Base-by-base conservation (phyloP, 2,113 vertebrate species). In the Dipodomys spectabilis region DNA sequence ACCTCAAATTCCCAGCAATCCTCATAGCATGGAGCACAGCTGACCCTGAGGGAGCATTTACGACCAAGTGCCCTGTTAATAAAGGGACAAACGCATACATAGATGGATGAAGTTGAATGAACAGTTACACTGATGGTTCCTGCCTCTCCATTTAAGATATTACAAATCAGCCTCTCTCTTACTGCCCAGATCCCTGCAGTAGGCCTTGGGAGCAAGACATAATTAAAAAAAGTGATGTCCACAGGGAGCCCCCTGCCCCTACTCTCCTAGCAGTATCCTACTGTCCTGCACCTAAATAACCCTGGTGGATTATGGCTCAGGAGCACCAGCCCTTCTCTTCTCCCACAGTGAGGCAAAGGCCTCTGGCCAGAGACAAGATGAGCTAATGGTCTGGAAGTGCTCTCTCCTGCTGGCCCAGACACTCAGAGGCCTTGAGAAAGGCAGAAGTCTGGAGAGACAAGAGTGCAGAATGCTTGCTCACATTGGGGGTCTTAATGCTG, bases 351-450 rank as follows among this genome's bases (percentile, higher is more conserved):
- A 5, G 13, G 23, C 78, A 19, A 32, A 77, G 74, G 80, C 71
- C 49, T 85, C 12, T 30, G 60, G 19, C 44, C 84, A 73, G 82
- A 88, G 84, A 85, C 81, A 0, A 0, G 10, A 53, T 74, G 71
- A 81, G 49, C 69, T 86, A 74, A 87, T 82, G 69, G 45, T 90
- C 82, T 93, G 60, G 64, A 94, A 88, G 25, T 64, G 64, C 35
- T 95, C 74, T 87, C 13, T 88, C 32, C 77, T 72, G 32, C 23
- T 2, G 1, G 80, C 68, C 85, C n/a, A 16, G 74, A 82, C 16
- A 44, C 60, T 86, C 72, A 35, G 75, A 93, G 28, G 57, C 69
- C 67, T 68, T 53, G 65, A 90, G 69, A 85, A 44, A 93, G 86
- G 65, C 64, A 82, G 79, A 53, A 32, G 18, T 88, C 86, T 82